phyloP scores from a whole-genome alignment of 2,888 invertebrate species.

The Orchesella flavescens region DNA sequence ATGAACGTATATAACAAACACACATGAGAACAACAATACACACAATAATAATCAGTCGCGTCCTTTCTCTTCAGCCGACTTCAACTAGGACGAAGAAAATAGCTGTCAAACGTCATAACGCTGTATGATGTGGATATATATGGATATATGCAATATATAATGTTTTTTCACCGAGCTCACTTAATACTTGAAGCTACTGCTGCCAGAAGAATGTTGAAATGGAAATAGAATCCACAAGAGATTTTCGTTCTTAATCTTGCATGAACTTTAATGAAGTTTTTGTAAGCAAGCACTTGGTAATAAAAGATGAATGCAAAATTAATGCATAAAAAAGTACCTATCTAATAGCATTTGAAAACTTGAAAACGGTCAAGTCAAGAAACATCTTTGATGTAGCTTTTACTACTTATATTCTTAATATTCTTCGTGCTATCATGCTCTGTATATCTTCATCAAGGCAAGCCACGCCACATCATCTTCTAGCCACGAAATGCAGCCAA shows the following conservation, averaged over 20 bases:
- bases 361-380: constrained; percentile 1
- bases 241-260: too few species aligned
- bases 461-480: too few species aligned
- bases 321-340: background rate
- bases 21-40: background rate
- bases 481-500: too few species aligned
- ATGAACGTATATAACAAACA: background rate
- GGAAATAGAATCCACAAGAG: too few species aligned
- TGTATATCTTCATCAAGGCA: too few species aligned
- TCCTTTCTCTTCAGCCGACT: constrained; percentile 28
- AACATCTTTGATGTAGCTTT: background rate
- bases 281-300: too few species aligned
- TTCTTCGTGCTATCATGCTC: too few species aligned
- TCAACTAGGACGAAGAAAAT: background rate
- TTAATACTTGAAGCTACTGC: background rate
- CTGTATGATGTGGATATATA: background rate
- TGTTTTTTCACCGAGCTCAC: background rate
- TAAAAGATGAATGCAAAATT: too few species aligned
- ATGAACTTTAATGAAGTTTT: too few species aligned
- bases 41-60: background rate
- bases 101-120: constrained; percentile 15
- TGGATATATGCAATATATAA: too few species aligned
- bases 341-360: background rate
- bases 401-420: too few species aligned
- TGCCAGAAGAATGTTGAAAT: too few species aligned